Evolutionary conservation across 2,113 vertebrate genomes (phyloP), one percentile per base, ranked within the genome.

Genomic region (Zapus hudsonius): DNA sequence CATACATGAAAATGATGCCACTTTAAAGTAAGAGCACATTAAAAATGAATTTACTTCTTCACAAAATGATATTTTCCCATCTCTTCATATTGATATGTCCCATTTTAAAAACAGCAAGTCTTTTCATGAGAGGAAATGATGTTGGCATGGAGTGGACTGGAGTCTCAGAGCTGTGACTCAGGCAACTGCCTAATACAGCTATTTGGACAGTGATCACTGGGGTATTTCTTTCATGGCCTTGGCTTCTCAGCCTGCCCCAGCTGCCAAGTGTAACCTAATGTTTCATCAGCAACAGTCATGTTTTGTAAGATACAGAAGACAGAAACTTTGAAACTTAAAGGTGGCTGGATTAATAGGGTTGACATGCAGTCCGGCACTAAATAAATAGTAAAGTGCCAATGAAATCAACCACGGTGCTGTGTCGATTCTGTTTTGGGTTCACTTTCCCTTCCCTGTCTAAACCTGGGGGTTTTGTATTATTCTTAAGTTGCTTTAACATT

Each of bases 381-480:
- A 40, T 88, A 76, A 81, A 27, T 90, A 40, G n/a, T 83, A 94
- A 38, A 82, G 83, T 81, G 59, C 87, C 92, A 69, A 55, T 52
- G 78, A 95, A 97, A 97, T 94, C 33, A 95, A 78, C 94, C 92
- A 87, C 80, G 47, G 55, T 92, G 95, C 96, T 96, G 86, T 95
- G 93, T 90, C 92, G 83, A 96, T 96, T 97, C 95, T 96, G 95
- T 94, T 96, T 97, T 97, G 95, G 92, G 94, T 29, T 95, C 96
- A 85, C 92, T 82, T 95, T 74, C 61, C 63, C 96, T 96, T 96
- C 92, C 92, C 93, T 97, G 67, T 79, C 89, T 97, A 75, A 96
- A 89, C 66, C 89, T 96, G 87, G 96, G 90, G 92, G 47, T 96
- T 97, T 98, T 97, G 91, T 97, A 96, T 97, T 89, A 94, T 95